Evolutionary conservation across 2,888 invertebrate species (phyloP).

Genomic region (Sphecodes monilicornis): DNA sequence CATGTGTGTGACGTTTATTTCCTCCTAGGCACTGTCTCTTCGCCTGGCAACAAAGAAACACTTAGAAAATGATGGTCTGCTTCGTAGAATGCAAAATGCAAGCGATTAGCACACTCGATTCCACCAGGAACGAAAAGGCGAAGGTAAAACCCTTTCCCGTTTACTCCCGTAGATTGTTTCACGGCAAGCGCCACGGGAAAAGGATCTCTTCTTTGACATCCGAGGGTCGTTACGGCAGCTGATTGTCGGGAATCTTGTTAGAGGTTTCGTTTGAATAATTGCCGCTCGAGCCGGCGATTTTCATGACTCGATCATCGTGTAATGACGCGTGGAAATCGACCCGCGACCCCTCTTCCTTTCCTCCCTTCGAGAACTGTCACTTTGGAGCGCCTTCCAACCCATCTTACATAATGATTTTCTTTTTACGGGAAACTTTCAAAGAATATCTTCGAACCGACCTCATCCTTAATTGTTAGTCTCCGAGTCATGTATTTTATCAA

Average conservation of each 20-base stretch:
- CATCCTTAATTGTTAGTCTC: neutral
- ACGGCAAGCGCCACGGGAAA: conserved; percentile 46
- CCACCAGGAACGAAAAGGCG: conserved; percentile 42
- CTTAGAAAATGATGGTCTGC: neutral
- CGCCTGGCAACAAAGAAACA: neutral
- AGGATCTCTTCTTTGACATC: conserved; percentile 66
- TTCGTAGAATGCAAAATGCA: neutral
- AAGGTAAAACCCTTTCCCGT: conserved; percentile 51
- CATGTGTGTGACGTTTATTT: too few relatives aligned
- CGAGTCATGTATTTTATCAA: too few relatives aligned
- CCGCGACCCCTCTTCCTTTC: conserved; percentile 36
- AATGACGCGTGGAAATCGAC: conserved; percentile 82
- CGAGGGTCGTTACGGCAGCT: conserved; percentile 77
- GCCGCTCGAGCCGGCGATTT: conserved; percentile 79
- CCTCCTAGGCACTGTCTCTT: too few relatives aligned
- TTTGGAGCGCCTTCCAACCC: conserved; percentile 57
- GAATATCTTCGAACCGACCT: neutral
- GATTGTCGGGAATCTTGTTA: conserved; percentile 83
- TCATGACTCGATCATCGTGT: conserved; percentile 82
- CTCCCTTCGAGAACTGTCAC: conserved; percentile 64
- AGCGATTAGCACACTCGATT: conserved; percentile 21
- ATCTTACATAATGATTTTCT: conserved; percentile 70
- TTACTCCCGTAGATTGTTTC: conserved; percentile 53
- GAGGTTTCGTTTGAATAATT: conserved; percentile 83
- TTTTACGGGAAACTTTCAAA: conserved; percentile 72